Conservation (phyloP, 2,888 invertebrate species). For the Neria commutata region DNA sequence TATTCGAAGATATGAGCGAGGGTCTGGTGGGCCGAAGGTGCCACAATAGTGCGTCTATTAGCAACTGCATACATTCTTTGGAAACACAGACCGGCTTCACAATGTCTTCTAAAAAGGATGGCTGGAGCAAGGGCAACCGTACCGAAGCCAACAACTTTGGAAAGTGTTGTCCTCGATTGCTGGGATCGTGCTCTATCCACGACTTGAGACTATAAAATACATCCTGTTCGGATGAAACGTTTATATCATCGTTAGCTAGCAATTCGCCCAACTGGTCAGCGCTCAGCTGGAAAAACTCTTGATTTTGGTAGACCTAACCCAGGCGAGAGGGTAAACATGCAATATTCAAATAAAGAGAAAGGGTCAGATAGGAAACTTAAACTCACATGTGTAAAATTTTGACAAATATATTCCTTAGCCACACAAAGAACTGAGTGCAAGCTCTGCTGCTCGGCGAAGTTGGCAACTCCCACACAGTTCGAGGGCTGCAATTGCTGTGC, state of each 20-base stretch:
- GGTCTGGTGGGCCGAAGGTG: slow-evolving; percentile 88
- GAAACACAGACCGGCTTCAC: slow-evolving; percentile 74
- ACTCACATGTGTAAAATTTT: slow-evolving; percentile 81
- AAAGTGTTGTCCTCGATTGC: slow-evolving; percentile 72
- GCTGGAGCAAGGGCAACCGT: slow-evolving; percentile 83
- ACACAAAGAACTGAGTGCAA: slow-evolving; percentile 80
- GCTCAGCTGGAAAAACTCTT: slow-evolving; percentile 64
- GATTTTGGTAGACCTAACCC: slow-evolving; percentile 59
- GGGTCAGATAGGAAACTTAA: too few relatives aligned
- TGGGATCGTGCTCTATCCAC: slow-evolving; percentile 84
- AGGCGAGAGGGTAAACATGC: slow-evolving; percentile 1
- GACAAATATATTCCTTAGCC: slow-evolving; percentile 84
- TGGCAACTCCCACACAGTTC: slow-evolving; percentile 90
- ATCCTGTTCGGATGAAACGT: slow-evolving; percentile 88
- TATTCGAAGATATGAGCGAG: slow-evolving; percentile 75
- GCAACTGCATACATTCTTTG: slow-evolving; percentile 80
- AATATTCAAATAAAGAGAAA: neutral
- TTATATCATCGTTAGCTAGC: slow-evolving; percentile 87
- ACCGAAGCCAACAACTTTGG: slow-evolving; percentile 76
- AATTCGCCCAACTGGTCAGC: slow-evolving; percentile 80
- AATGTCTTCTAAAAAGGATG: slow-evolving; percentile 89
- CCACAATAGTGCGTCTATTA: slow-evolving; percentile 94
- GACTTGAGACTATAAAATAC: slow-evolving; percentile 87
- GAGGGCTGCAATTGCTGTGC: slow-evolving; percentile 82
- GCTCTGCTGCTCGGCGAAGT: slow-evolving; percentile 92